A percentile compares a stretch with the other conserved stretches of the same genome.
phyloP scores from a whole-genome alignment of 2,113 vertebrate genomes.

The Cottus gobio region DNA sequence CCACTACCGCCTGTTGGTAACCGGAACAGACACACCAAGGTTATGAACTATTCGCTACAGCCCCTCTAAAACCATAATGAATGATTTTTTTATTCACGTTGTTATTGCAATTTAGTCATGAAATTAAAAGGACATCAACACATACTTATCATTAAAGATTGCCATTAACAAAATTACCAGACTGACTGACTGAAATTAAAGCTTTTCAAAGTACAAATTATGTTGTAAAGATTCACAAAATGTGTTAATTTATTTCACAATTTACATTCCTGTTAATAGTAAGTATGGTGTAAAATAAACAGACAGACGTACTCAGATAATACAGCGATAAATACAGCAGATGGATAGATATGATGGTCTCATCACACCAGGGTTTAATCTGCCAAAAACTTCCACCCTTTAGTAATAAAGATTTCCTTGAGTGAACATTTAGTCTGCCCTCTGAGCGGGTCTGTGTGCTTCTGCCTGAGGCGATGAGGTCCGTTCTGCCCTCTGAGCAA shows the following conservation, averaged over 20 bases:
- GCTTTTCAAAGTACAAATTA: background rate
- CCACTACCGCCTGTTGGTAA: no score
- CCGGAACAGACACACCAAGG: no score
- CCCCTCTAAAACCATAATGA: no score
- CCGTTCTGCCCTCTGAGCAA: conserved; percentile 41
- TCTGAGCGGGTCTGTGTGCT: conserved; percentile 37
- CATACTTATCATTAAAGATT: no score
- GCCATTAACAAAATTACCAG: no score
- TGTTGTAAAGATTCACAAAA: background rate
- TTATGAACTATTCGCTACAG: no score
- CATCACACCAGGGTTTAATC: conserved; percentile 8
- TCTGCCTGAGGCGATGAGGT: conserved; percentile 55
- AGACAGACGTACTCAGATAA: background rate
- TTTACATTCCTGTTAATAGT: background rate
- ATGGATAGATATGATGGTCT: background rate
- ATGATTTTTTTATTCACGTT: no score
- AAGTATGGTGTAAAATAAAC: background rate
- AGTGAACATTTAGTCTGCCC: conserved; percentile 57
- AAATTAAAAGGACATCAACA: no score
- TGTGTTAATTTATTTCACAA: background rate
- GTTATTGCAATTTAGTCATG: no score
- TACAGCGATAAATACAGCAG: conserved; percentile 1
- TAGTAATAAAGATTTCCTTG: conserved; percentile 53
- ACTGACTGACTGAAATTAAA: background rate
- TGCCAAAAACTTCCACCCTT: conserved; percentile 31